Base-by-base conservation (phyloP, 1,140 invertebrate species). In the Tetramorium parvispinum region DNA sequence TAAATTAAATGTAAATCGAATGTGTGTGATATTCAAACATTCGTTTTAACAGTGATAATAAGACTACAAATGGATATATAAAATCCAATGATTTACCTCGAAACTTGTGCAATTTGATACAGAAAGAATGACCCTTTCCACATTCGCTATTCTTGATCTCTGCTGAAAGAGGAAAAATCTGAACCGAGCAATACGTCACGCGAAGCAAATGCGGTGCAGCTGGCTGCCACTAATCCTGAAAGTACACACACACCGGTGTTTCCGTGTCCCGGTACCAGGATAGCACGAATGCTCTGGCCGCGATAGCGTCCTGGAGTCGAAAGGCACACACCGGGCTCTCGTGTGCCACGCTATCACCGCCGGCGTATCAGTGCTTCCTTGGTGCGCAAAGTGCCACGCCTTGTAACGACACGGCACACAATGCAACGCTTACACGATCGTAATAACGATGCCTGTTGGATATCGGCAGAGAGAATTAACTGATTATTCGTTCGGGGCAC, bases 371-470 rank as follows among this genome's bases (percentile, higher is more conserved):
- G 85, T 87, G 81, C 81, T 87, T 91, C 85, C 77, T 55, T 70
- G 82, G 78, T 73, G 88, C 68, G 79, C 83, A 88, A 87, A 70
- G 83, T 91, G 89, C 90, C 91, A 91, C 91, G 91, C 91, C 91
- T 92, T 75, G 43, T 78, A 83, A 86, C 88, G 88, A 89, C 73
- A 89, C 76, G 46, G 32, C 63, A 32, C 59, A 88, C 86, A 90
- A 90, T 90, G 88, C 89, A 90, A 85, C 85, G 49, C 51, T 81
- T 81, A 68, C 68, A 75, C 68, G 53, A 83, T 83, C 18, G 66
- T 73, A 73, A 87, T 75, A 87, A 82, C 40, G 85, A 75, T 85
- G 70, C 86, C 24, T 73, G 18, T 66, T 46, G 81, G 65, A 76
- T 76, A 87, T 73, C 79, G 43, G 11, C 66, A n/a, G 85, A 4